phyloP scores from a whole-genome alignment of 23 tunicate genomes.

The Styela clava region DNA sequence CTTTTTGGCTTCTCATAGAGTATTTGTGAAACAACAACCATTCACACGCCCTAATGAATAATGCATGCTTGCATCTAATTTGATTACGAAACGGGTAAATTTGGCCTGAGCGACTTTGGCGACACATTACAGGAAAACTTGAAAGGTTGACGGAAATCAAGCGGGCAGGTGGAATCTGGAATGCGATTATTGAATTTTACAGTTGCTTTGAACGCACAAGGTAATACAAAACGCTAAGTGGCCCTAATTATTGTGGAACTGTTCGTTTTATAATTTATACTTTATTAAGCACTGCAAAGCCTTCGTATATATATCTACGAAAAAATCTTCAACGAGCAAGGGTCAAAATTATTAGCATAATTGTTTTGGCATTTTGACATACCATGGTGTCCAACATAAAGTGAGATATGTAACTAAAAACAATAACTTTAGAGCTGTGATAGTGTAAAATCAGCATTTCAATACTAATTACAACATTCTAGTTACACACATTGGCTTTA shows the following conservation, averaged over 20 bases:
- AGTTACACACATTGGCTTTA: too few relatives aligned
- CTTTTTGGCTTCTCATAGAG: not conserved
- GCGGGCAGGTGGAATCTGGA: not conserved
- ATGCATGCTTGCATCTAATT: not conserved
- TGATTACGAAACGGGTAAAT: not conserved
- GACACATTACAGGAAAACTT: not conserved
- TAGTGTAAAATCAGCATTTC: too few relatives aligned
- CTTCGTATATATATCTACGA: not conserved
- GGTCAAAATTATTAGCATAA: not conserved
- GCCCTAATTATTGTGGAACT: too few relatives aligned
- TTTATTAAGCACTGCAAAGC: not conserved
- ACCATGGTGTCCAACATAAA: too few relatives aligned
- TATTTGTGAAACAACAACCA: not conserved
- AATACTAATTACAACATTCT: too few relatives aligned
- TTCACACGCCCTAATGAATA: not conserved
- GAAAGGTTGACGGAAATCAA: not conserved
- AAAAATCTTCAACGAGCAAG: too few relatives aligned
- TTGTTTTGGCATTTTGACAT: not conserved
- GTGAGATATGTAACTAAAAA: too few relatives aligned
- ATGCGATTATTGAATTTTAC: not conserved
- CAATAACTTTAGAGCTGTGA: too few relatives aligned
- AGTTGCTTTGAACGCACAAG: not conserved
- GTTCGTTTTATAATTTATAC: too few relatives aligned
- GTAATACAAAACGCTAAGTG: not conserved
- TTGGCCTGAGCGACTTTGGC: not conserved